phyloP scores from a whole-genome alignment of 2,113 vertebrate genomes.

The Eolophus roseicapilla region DNA sequence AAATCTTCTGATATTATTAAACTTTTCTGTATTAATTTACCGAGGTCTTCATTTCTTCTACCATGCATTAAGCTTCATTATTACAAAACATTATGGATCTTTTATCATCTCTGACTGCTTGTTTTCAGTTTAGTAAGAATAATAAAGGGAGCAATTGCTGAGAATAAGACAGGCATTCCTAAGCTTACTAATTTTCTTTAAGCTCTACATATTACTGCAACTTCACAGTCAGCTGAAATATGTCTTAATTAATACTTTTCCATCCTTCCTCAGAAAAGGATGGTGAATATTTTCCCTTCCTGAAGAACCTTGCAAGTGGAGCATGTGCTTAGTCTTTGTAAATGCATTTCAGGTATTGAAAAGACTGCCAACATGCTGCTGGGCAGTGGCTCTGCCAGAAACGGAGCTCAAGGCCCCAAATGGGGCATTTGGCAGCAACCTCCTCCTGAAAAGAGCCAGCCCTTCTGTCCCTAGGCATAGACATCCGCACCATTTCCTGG shows the following conservation, averaged over 20 bases:
- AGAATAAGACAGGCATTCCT: not conserved
- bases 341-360: not conserved
- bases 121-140: not conserved
- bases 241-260: not conserved
- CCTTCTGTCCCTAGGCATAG: not conserved
- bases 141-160: not conserved
- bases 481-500: not conserved
- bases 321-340: not conserved
- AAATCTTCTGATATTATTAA: not conserved
- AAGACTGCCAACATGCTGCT: not conserved
- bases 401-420: accelerated
- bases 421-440: accelerated
- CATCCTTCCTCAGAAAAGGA: not conserved
- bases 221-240: not conserved
- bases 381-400: accelerated
- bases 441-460: not conserved
- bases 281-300: not conserved
- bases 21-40: not conserved
- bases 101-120: not conserved
- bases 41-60: not conserved
- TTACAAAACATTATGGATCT: not conserved
- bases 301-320: not conserved
- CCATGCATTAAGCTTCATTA: not conserved
- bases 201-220: not conserved
- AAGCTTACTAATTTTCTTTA: not conserved